Evolutionary conservation across 2,888 invertebrate species (phyloP), one percentile per base, ranked within the genome.

Genomic region (Gymnocheta viridis): DNA sequence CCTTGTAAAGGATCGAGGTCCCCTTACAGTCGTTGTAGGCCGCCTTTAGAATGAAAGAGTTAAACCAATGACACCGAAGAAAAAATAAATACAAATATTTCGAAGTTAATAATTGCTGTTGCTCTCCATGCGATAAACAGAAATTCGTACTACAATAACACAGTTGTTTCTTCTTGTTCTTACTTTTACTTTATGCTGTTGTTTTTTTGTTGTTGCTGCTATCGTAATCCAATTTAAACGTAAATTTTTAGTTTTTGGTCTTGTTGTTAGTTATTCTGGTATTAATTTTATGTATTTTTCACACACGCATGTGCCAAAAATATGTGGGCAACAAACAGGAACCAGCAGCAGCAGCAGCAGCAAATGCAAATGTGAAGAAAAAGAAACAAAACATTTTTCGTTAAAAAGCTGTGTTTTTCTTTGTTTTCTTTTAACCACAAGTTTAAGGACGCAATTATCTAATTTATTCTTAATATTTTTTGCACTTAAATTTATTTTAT

Each of bases 241-340:
- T 74, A 78, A 60, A 70, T 58, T 69, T 73, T 47, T 49, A 35
- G 47, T 49, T 58, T 10, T 19, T 62, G 2, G 19, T 60, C 12
- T 80, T 47, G 27, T 29, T 67, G 44, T 41, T 54, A 35, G 22
- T 60, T 54, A 38, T 76, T 60, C 19, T 7, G 19, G 9, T 47
- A 19, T 19, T 47, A 60, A 22, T 51, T 69, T 60, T 64, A 22
- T n/a, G 14, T 76, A 32, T 66, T 72, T 62, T 51, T 41, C 49
- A 47, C 27, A 69, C 62, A 81, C 84, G 84, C 84, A 84, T 84
- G 84, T 84, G 84, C 81, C 81, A 77, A 64, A 81, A 70, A 62
- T 81, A 74, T 69, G 69, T 74, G 74, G 74, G 74, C 77, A 80
- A 79, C 56, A 70, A 44, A 70, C 62, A 80, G 41, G 41, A 44